These are phyloP conservation scores for Centruroides vittatus DNA, from an alignment of 1,140 invertebrate genomes.

Conservation along the genomic window DNA sequence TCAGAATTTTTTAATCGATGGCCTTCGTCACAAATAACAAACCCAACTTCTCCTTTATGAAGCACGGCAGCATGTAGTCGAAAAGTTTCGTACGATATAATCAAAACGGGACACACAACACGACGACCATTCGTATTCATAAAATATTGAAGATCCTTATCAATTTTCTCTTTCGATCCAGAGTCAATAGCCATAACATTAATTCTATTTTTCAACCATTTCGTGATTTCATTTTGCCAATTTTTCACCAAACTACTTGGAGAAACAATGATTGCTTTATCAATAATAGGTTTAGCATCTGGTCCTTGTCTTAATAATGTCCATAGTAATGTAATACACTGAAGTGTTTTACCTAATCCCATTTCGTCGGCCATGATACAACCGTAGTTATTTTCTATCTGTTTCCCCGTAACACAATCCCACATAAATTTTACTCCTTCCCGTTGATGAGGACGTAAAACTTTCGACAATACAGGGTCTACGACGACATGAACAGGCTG, in stretches of 20 bases:
- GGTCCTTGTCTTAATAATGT: conserved; percentile 77
- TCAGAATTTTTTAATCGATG: conserved; percentile 95
- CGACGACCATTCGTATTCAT: conserved; percentile 29
- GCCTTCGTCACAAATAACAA: conserved; percentile 96
- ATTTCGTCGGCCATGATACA: conserved; percentile 99
- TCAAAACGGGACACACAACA: conserved; percentile 71
- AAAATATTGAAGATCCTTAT: conserved; percentile 54
- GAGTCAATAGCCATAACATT: conserved; percentile 80
- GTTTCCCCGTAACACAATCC: conserved; percentile 88
- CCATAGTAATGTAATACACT: conserved; percentile 95
- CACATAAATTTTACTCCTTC: conserved; percentile 99
- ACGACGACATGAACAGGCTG: conserved; percentile 59
- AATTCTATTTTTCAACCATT: conserved; percentile 81
- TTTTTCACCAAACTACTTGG: conserved; percentile 97
- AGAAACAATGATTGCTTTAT: conserved; percentile 87
- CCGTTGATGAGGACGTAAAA: conserved; percentile 82
- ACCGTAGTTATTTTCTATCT: conserved; percentile 75
- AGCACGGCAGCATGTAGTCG: conserved; percentile 78
- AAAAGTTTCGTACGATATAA: conserved; percentile 99
- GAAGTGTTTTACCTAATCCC: conserved; percentile 91
- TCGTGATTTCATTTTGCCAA: conserved; percentile 97
- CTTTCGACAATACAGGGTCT: conserved; percentile 39
- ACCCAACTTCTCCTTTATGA: conserved; percentile 78
- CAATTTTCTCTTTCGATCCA: conserved; percentile 76
- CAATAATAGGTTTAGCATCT: conserved; percentile 56